phyloP scores from a whole-genome alignment of 1,140 invertebrate genomes.

The Agrypnia vestita region DNA sequence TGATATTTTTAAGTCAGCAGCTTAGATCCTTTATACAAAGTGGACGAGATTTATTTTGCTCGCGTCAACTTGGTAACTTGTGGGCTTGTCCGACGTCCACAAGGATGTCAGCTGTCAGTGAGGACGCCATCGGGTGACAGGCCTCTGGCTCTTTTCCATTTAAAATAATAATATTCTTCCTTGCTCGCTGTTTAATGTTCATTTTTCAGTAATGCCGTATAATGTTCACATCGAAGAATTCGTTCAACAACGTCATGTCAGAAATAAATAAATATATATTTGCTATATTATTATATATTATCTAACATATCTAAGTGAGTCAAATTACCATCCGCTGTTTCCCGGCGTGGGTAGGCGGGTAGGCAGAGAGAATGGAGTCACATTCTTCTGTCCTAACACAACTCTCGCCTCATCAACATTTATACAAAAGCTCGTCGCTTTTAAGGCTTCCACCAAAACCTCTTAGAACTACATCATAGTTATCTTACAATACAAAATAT shows the following conservation, averaged over 20 bases:
- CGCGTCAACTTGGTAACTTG: background rate
- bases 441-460: background rate
- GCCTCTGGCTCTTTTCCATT: background rate
- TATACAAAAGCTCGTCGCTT: background rate
- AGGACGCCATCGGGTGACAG: conserved; percentile 11
- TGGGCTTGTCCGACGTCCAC: background rate
- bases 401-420: too few species aligned
- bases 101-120: conserved; percentile 5
- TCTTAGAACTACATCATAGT: background rate
- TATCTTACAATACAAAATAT: too few species aligned
- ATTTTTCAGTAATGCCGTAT: too few species aligned
- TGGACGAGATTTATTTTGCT: background rate
- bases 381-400: too few species aligned
- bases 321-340: too few species aligned
- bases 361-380: too few species aligned
- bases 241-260: too few species aligned
- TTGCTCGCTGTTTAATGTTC: background rate
- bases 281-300: too few species aligned
- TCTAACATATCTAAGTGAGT: too few species aligned
- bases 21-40: background rate
- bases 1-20: background rate
- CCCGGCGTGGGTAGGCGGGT: too few species aligned
- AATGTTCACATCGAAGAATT: too few species aligned
- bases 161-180: background rate
- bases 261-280: too few species aligned